Conservation (phyloP, 2,113 vertebrate species). For the Hoplias malabaricus region DNA sequence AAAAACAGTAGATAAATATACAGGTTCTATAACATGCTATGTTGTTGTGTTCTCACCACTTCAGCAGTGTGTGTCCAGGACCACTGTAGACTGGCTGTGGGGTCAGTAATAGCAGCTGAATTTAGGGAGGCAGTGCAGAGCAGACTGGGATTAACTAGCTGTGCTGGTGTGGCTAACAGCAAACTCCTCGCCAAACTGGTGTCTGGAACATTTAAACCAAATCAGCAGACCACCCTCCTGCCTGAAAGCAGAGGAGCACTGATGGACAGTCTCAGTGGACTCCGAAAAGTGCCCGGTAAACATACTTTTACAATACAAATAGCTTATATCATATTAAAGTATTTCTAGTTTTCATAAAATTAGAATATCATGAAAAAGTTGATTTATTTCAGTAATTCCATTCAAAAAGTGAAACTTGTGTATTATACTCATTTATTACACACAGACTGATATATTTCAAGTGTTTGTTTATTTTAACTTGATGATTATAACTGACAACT, state of each 20-base stretch:
- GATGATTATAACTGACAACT: too few relatives aligned
- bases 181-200: slow-evolving; percentile 88
- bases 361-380: too few relatives aligned
- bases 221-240: slow-evolving; percentile 86
- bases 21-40: too few relatives aligned
- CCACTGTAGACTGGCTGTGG: slow-evolving; percentile 72
- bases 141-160: slow-evolving; percentile 81
- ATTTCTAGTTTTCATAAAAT: too few relatives aligned
- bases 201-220: slow-evolving; percentile 85
- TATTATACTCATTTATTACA: too few relatives aligned
- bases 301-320: neutral
- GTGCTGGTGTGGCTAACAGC: slow-evolving; percentile 82
- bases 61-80: slow-evolving; percentile 64
- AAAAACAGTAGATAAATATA: too few relatives aligned
- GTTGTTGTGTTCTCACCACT: slow-evolving; percentile 26
- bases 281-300: slow-evolving; percentile 83
- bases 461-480: too few relatives aligned
- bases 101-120: slow-evolving; percentile 83
- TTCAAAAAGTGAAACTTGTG: too few relatives aligned
- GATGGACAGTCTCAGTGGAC: slow-evolving; percentile 67
- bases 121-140: slow-evolving; percentile 72
- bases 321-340: too few relatives aligned
- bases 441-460: too few relatives aligned
- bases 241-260: slow-evolving; percentile 76
- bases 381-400: too few relatives aligned